Evolutionary conservation across 2,888 invertebrate genomes (phyloP), one percentile per base, ranked within the genome.

Genomic region (Folsomia manolachei): DNA sequence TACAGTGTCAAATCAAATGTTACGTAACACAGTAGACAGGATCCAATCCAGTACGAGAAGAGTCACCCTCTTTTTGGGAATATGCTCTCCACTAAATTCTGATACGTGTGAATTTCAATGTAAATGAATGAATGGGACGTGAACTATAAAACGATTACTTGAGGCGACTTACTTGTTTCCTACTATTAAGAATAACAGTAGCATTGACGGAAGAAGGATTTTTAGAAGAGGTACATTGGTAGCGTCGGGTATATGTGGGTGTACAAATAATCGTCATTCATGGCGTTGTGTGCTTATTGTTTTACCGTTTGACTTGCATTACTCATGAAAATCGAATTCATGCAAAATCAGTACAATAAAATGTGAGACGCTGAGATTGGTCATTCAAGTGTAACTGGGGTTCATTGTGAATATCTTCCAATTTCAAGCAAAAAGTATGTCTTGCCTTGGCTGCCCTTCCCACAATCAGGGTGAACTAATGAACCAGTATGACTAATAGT

Each of bases 61-160:
- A n/a, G n/a, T n/a, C n/a, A n/a, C n/a, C n/a, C n/a, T n/a, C n/a
- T n/a, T n/a, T n/a, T n/a, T n/a, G n/a, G n/a, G n/a, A n/a, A n/a
- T n/a, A n/a, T 39, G 56, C 56, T 21, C 18, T 7, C 56, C 21
- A 56, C 18, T 56, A 56, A 56, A 56, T 56, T 56, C 7, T 56
- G 21, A 56, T 56, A 21, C 56, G 56, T 56, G 56, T 56, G 56
- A 56, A 56, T 56, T n/a, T n/a, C n/a, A n/a, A n/a, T n/a, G n/a
- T n/a, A n/a, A n/a, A 19, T 56, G 56, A 56, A 56, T 56, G 56
- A 56, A 21, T 56, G 56, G 21, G n/a, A 56, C 56, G 56, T 56
- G 56, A 56, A 56, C 56, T 7, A 56, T 56, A 56, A 56, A 56
- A 56, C 56, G 56, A 56, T 56, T 56, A 56, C 56, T 11, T 51